Base-by-base conservation (phyloP, 2,888 invertebrate genomes). In the Metellina segmentata region DNA sequence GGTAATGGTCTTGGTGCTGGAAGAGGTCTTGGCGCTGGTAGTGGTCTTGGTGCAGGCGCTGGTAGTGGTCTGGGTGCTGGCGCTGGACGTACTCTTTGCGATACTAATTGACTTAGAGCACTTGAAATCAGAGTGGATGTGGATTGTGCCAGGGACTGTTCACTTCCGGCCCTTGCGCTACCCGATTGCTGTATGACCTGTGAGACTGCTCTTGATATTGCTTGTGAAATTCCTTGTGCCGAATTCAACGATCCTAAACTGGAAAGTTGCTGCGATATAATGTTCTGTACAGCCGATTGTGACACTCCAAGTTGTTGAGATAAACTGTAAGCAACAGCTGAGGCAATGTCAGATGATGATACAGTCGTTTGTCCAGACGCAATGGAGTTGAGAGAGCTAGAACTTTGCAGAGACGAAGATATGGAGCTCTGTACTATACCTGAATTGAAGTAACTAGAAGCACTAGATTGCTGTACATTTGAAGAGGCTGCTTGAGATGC, bases 51-150 rank as follows among this genome's bases (percentile, higher is more conserved):
- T 53, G 81, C 81, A n/a, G 69, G 69, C 9, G 6, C 8, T 7
- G 81, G 81, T 1, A 48, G 7, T 11, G 81, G 74, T 85, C 83
- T 48, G 16, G 74, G 52, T 7, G 74, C 83, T 51, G 83, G 71
- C 51, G 16, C 49, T 9, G 83, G 52, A 11, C 16, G 74, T n/a
- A 20, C 7, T 74, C 49, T 34, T 48, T 51, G 71, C 4, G 9
- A 6, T 8, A 48, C 61, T 20, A 81, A 19, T 61, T 61, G 48
- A 11, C 34, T 13, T 0, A 81, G 53, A 61, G 20, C 19, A 34
- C 6, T 13, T 34, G 69, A 34, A 7, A 81, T 61, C 19, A 11
- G 1, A 6, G 61, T 20, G 7, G 61, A 61, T 6, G 48, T n/a
- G 11, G 53, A 9, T 34, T 20, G 13, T 13, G 61, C 52, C 13